Evolutionary conservation across 2,113 vertebrate species (phyloP).

Genomic region (Vimba vimba): DNA sequence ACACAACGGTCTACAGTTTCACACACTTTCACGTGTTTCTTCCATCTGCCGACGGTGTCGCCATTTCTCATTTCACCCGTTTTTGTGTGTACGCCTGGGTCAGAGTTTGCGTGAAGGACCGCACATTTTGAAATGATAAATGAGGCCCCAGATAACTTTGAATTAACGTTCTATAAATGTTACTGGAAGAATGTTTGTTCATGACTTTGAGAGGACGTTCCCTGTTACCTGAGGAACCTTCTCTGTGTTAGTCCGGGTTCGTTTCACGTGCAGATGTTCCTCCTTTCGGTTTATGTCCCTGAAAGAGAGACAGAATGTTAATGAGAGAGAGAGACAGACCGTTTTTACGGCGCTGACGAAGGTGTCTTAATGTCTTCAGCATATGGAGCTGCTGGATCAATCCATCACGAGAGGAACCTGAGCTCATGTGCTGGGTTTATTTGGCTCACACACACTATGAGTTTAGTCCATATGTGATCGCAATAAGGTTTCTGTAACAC

Average conservation of each 20-base stretch:
- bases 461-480: background rate
- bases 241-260: background rate
- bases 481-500: slow-evolving; percentile 18
- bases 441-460: slow-evolving; percentile 3
- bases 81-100: too few species aligned
- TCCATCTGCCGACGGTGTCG: too few species aligned
- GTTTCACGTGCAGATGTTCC: background rate
- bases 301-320: background rate
- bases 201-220: too few species aligned
- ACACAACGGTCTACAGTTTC: too few species aligned
- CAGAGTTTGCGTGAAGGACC: too few species aligned
- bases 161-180: too few species aligned
- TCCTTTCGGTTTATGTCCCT: background rate
- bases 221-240: too few species aligned
- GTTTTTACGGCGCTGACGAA: slow-evolving; percentile 8
- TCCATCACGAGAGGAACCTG: slow-evolving; percentile 55
- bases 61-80: too few species aligned
- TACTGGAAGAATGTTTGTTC: too few species aligned
- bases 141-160: too few species aligned
- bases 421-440: slow-evolving; percentile 25
- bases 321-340: slow-evolving; percentile 4
- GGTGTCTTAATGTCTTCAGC: slow-evolving; percentile 77
- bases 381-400: slow-evolving; percentile 68
- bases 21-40: too few species aligned
- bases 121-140: too few species aligned